Base-by-base conservation (phyloP, 2,113 vertebrate genomes). In the Albula glossodonta region DNA sequence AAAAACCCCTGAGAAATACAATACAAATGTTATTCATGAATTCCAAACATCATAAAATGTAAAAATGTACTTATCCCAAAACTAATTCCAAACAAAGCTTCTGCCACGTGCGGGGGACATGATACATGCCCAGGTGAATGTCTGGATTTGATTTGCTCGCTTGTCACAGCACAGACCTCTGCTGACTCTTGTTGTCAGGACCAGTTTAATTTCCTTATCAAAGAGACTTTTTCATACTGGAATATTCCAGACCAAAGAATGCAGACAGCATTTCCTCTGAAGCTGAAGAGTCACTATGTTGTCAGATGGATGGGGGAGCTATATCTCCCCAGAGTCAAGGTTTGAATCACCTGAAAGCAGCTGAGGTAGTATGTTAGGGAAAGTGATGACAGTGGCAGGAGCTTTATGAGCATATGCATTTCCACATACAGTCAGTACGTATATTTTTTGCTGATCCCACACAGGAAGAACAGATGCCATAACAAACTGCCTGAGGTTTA, bases 221-320 rank as follows among this genome's bases (percentile, higher is more conserved):
- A 78, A 15, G 70, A 56, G 77, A 17, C 83, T 52, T 9, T 53
- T 22, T 78, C 86, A 78, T 74, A 87, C 52, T 88, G 31, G 78
- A 66, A 60, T 82, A 89, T 86, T 85, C 81, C 84, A 91, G 87
- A 83, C 74, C 1, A 70, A 87, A 83, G 83, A 89, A 89, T 86
- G 82, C 80, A 87, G 85, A 85, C 66, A 15, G 52, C 50, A 74
- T 51, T 89, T 77, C 63, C 41, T 49, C 31, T 86, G 41, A 86
- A 78, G 70, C 41, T 51, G 63, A 19, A 6, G 53, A 51, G 82
- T 41, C 31, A 41, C 31, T 0, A 41, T 41, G 57, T 50, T n/a
- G 2, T 10, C 13, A 48, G 31, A 53, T 22, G 52, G 74, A 13
- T 48, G 74, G 41, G 12, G 31, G 17, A 31, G 25, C 5, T 15